Base-by-base conservation (phyloP, 2,888 invertebrate species). In the Axea sp. region DNA sequence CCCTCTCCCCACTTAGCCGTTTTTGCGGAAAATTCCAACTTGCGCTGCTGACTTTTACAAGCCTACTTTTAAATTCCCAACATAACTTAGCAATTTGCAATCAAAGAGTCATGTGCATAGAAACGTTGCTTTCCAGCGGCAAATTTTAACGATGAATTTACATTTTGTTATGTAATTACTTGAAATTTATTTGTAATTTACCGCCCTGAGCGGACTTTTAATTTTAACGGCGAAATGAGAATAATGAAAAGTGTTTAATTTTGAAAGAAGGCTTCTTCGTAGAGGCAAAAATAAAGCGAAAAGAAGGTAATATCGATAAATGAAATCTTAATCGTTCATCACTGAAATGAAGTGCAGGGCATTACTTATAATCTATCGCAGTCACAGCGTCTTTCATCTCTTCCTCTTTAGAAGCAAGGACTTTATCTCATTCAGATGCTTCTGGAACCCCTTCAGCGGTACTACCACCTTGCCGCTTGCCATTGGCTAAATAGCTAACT, bases 401-500 rank as follows among this genome's bases (percentile, higher is more conserved):
- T 62, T 45, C 41, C 68, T 65, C 67, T 75, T 75, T 74, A 75
- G 76, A 69, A 76, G 75, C 77, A 76, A 81, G 77, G 80, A 81
- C 78, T 83, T 84, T 80, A 83, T 85, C 82, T 83, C 82, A 85
- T 83, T 84, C 83, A 80, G 71, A 71, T 69, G 77, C 76, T 73
- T 73, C 68, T 65, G 60, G 65, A 80, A 80, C 75, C 79, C 77
- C 77, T 78, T 75, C 51, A 76, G 75, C 80, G 76, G 69, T 76
- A 78, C 76, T 77, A 76, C 72, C 78, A 76, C 74, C 74, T 74
- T 71, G 75, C 77, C 71, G 72, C 81, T 81, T 79, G 83, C 86
- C 86, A 81, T 80, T 79, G 84, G 86, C 84, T 86, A 86, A 85
- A 86, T 85, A 86, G 84, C 86, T 83, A 86, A 86, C 86, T 86